A percentile compares a stretch with the other conserved stretches of the same genome.
Evolutionary conservation across 2,888 invertebrate species (phyloP).

Genomic region (Oxyteleia sp.): DNA sequence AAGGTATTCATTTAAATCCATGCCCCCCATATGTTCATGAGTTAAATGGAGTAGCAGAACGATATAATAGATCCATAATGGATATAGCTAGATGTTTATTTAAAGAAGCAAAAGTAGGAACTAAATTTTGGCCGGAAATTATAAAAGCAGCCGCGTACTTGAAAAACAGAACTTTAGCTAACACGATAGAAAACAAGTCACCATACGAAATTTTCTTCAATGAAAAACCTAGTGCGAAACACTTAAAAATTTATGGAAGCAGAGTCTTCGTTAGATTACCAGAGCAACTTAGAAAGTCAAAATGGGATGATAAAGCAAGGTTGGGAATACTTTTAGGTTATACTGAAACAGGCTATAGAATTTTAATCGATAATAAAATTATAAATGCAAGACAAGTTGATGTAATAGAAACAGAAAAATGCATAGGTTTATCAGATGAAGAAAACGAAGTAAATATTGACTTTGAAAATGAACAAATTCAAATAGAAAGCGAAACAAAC

Average conservation of each 20-base stretch:
- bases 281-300: conserved; percentile 37
- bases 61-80: conserved; percentile 55
- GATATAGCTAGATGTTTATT: conserved; percentile 67
- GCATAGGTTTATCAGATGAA: not conserved
- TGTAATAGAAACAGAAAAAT: conserved; percentile 38
- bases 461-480: not conserved
- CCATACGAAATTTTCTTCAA: conserved; percentile 71
- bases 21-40: conserved; percentile 41
- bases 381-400: conserved; percentile 65
- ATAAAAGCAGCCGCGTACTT: conserved; percentile 65
- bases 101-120: conserved; percentile 59
- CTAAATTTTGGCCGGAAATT: conserved; percentile 73
- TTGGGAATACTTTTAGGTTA: conserved; percentile 67
- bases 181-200: conserved; percentile 69
- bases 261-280: conserved; percentile 71
- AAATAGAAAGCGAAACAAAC: not conserved
- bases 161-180: conserved; percentile 67
- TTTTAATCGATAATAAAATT: conserved; percentile 59
- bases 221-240: conserved; percentile 60
- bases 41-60: conserved; percentile 40
- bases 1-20: conserved; percentile 19
- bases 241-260: conserved; percentile 71
- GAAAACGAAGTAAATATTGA: not conserved
- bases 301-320: conserved; percentile 50
- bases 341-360: conserved; percentile 58